Percentiles rank a stretch among this genome's conserved stretches.
These are phyloP conservation scores for Macroglossus sobrinus DNA, from an alignment of 2,113 vertebrate genomes.

Conservation along the genomic window DNA sequence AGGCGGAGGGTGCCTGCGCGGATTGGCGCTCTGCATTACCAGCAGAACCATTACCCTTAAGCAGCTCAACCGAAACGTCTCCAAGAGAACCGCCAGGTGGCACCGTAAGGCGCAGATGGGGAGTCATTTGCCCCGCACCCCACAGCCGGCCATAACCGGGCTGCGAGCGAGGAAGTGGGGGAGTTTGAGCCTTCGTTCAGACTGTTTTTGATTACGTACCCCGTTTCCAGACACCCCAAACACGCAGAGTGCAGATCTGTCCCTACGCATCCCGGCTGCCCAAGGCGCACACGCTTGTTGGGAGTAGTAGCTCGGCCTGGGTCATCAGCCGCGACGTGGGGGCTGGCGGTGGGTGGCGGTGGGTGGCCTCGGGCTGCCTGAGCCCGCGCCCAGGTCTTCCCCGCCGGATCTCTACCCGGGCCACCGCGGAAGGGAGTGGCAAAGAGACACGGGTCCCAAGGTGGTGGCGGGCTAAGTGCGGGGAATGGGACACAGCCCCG, in stretches of 20 bases:
- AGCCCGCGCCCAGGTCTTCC: neutral
- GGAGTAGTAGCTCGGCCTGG: neutral
- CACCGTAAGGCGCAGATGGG: conserved; percentile 66
- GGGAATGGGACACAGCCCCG: accelerated
- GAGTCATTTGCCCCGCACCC: conserved; percentile 40
- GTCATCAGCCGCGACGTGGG: neutral
- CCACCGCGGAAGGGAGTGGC: neutral
- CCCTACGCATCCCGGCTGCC: neutral
- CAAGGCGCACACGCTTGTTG: neutral
- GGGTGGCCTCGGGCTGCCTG: neutral
- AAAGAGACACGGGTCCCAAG: neutral
- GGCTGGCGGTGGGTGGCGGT: neutral
- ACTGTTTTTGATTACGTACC: conserved; percentile 32
- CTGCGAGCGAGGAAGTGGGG: conserved; percentile 23
- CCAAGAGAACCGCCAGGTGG: conserved; percentile 69
- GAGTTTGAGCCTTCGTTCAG: conserved; percentile 37
- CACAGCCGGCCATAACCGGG: neutral
- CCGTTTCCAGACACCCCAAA: conserved; percentile 23
- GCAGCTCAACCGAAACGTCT: neutral
- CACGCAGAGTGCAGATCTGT: neutral
- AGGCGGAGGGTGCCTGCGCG: neutral
- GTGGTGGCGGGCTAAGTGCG: neutral
- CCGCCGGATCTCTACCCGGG: neutral
- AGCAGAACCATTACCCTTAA: neutral
- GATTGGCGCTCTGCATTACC: neutral